A percentile compares a stretch with the other conserved stretches of the same genome.
phyloP scores from a whole-genome alignment of 2,888 invertebrate genomes.

The Apamea crenata region DNA sequence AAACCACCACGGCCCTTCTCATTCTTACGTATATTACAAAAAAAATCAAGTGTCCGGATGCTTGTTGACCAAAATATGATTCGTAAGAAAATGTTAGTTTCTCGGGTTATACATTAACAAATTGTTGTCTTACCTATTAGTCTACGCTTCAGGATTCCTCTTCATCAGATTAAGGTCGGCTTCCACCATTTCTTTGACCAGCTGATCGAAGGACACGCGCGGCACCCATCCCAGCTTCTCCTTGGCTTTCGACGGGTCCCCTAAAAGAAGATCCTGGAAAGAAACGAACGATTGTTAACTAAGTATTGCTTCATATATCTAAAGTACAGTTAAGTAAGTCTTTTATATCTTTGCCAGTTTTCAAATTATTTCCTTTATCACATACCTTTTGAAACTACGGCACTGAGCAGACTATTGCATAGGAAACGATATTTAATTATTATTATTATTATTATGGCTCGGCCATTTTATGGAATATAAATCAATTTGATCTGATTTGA shows the following conservation, averaged over 20 bases:
- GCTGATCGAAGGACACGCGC: slow-evolving; percentile 94
- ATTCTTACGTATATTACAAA: too few relatives aligned
- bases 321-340: not conserved
- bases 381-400: not conserved
- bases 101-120: not conserved
- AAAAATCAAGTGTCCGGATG: too few relatives aligned
- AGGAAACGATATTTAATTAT: too few relatives aligned
- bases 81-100: not conserved
- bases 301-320: not conserved
- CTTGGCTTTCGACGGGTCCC: slow-evolving; percentile 98
- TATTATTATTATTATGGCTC: too few relatives aligned
- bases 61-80: not conserved
- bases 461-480: not conserved
- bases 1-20: too few relatives aligned
- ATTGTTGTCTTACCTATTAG: slow-evolving; percentile 36
- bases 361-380: not conserved
- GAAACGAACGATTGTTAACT: not conserved
- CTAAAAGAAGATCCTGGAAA: slow-evolving; percentile 95
- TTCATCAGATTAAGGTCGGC: slow-evolving; percentile 97
- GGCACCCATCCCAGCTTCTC: slow-evolving; percentile 96
- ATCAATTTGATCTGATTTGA: not conserved
- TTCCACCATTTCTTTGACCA: slow-evolving; percentile 98
- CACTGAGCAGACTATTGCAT: not conserved
- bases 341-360: not conserved
- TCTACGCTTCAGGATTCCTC: slow-evolving; percentile 96